A percentile compares a stretch with the other conserved stretches of the same genome.
Evolutionary conservation across 1,140 invertebrate species (phyloP).

Genomic region (Triops cancriformis): DNA sequence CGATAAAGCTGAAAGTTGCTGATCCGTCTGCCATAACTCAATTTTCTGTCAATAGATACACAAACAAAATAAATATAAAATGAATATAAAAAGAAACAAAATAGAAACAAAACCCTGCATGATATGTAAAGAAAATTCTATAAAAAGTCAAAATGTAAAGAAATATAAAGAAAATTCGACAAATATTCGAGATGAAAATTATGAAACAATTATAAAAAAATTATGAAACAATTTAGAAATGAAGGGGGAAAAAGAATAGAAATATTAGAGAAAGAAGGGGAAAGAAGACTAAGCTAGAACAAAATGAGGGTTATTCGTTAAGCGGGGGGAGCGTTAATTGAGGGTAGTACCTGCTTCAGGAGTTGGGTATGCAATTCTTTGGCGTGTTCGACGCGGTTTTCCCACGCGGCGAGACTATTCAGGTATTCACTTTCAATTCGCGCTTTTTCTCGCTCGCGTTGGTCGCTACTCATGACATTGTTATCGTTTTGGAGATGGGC

Average conservation of each 20-base stretch:
- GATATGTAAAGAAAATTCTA: too few relatives aligned
- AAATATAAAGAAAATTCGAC: too few relatives aligned
- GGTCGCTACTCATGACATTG: slow-evolving; percentile 23
- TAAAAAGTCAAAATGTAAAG: too few relatives aligned
- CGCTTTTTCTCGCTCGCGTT: slow-evolving; percentile 25
- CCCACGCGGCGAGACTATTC: background rate
- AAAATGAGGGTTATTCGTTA: too few relatives aligned
- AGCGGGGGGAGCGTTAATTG: too few relatives aligned
- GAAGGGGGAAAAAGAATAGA: too few relatives aligned
- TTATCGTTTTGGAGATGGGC: slow-evolving; percentile 26
- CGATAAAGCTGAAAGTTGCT: background rate
- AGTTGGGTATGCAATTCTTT: background rate
- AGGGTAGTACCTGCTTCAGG: background rate
- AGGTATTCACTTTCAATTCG: background rate
- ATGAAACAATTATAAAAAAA: too few relatives aligned
- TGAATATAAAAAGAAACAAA: background rate
- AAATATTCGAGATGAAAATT: too few relatives aligned
- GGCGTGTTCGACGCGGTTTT: background rate
- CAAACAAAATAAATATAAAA: background rate
- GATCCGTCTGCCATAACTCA: background rate
- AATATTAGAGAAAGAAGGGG: too few relatives aligned
- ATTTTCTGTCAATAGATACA: background rate
- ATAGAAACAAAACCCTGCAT: too few relatives aligned
- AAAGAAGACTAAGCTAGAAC: too few relatives aligned
- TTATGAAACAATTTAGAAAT: too few relatives aligned